Evolutionary conservation across 2,888 invertebrate species (phyloP), one percentile per base, ranked within the genome.

Genomic region (Zelleria hepariella): DNA sequence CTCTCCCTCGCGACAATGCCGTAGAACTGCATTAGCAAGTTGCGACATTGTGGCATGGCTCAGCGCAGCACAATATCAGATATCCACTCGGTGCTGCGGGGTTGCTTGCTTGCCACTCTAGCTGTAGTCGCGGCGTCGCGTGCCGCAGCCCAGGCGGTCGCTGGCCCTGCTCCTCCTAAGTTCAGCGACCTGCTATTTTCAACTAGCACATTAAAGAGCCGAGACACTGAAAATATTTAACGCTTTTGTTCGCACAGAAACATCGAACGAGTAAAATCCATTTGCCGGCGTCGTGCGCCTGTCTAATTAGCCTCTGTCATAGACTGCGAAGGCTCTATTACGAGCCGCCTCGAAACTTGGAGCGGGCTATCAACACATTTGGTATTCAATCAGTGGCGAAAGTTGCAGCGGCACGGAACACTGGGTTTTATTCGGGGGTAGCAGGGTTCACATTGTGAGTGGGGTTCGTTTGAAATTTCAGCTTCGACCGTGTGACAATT

Each of bases 251-350:
- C 67, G 67, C 68, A 61, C 69, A 69, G 70, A 78, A 81, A 80
- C 77, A 80, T 74, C 69, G 75, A 80, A 87, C 87, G 84, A 86
- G 87, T 81, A 86, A 87, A 88, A 81, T 86, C 87, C 87, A 88
- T 87, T 86, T 82, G 80, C 73, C 79, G 78, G 77, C 77, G 80
- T 78, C 81, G 74, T 75, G 77, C 86, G 86, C 82, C 84, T 86
- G 87, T 88, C 88, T 88, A 85, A 88, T 88, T 88, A 88, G 80
- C 83, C 82, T 82, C 82, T 86, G 87, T 87, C 86, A 87, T 86
- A 86, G 84, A 82, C 84, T 86, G 86, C 87, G 86, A 85, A 87
- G 85, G 83, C 85, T 88, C 86, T 86, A 86, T 88, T 88, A 88
- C 85, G 80, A 82, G 80, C 79, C 77, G 78, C 79, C 78, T 83